Conservation (phyloP, 2,113 vertebrate species). For the Misgurnus anguillicaudatus region DNA sequence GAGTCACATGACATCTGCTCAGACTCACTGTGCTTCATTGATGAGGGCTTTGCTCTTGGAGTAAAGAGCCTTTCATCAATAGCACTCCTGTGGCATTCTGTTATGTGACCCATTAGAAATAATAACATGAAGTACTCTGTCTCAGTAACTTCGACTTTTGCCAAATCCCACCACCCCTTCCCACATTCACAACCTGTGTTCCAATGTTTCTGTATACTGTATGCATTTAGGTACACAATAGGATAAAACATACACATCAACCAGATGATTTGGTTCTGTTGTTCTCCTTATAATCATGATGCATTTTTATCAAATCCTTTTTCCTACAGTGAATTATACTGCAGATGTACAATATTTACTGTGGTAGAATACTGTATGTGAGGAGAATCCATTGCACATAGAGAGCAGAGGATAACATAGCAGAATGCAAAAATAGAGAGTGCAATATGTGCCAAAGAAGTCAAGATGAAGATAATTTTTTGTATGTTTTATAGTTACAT, state of each 20-base stretch:
- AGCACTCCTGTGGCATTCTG: constrained; percentile 58
- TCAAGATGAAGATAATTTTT: no score
- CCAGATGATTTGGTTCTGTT: not conserved
- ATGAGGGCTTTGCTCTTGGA: constrained; percentile 49
- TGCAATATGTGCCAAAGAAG: no score
- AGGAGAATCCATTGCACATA: no score
- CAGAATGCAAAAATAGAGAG: no score
- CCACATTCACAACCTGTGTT: constrained; percentile 61
- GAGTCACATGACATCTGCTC: constrained; percentile 55
- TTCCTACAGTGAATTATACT: not conserved
- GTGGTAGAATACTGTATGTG: not conserved
- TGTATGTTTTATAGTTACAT: no score
- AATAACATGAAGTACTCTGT: constrained; percentile 66
- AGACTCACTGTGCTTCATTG: constrained; percentile 56
- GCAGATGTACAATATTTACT: not conserved
- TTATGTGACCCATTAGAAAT: constrained; percentile 58
- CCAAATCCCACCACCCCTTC: constrained; percentile 65
- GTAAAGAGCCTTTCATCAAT: constrained; percentile 59
- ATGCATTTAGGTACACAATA: constrained; percentile 43
- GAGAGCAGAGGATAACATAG: no score
- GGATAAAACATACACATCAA: not conserved
- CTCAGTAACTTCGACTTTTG: constrained; percentile 62
- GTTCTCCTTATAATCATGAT: not conserved
- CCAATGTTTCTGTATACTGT: constrained; percentile 62
- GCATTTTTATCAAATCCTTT: not conserved